A percentile compares a stretch with the other conserved stretches of the same genome.
phyloP scores from a whole-genome alignment of 2,797 vertebrate species.

The Sebastes taczanowskii region DNA sequence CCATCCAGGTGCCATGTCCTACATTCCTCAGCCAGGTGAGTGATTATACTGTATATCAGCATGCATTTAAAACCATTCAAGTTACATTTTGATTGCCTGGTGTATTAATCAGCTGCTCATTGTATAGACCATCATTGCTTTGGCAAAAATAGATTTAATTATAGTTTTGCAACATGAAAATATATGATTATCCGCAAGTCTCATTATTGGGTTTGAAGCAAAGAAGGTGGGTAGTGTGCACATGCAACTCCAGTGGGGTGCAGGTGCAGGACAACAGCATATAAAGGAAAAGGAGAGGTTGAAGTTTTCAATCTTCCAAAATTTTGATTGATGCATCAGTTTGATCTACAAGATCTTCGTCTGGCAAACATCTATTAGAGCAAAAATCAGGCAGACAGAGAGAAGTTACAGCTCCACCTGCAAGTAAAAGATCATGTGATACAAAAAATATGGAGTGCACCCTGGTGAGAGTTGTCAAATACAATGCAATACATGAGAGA shows the following conservation, averaged over 20 bases:
- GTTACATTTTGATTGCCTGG: not conserved
- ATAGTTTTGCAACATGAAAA: not conserved
- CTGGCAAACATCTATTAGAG: not conserved
- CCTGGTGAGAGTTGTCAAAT: too few species aligned
- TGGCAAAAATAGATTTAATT: not conserved
- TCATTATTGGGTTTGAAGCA: not conserved
- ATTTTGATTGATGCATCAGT: not conserved
- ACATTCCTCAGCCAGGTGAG: conserved; percentile 82
- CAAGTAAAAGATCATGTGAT: too few species aligned
- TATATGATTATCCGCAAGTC: not conserved
- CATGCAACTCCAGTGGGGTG: not conserved
- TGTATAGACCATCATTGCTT: not conserved
- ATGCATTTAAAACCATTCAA: not conserved
- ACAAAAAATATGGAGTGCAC: too few species aligned
- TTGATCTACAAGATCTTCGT: not conserved
- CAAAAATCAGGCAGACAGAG: too few species aligned
- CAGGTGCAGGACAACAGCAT: not conserved
- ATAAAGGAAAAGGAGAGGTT: not conserved
- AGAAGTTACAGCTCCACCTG: too few species aligned
- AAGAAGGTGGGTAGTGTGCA: not conserved
- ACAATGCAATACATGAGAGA: not conserved
- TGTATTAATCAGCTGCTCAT: not conserved
- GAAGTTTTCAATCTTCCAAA: not conserved
- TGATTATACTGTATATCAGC: not conserved
- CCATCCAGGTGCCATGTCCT: conserved; percentile 77